Evolutionary conservation across 2,113 vertebrate species (phyloP).

Genomic region (Bothrops jararaca): DNA sequence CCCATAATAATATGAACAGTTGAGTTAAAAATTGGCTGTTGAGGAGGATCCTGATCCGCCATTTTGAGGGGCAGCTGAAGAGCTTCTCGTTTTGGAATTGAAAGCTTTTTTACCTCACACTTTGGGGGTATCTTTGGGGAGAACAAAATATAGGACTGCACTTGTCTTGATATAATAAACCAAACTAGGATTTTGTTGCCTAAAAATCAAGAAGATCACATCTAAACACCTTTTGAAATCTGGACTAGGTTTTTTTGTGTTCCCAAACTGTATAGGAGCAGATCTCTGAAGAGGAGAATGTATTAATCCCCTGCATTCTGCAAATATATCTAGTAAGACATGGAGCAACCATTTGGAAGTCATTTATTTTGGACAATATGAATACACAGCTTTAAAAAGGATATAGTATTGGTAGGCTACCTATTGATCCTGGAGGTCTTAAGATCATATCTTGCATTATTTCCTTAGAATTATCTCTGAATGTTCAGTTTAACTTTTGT

Average conservation of each 20-base stretch:
- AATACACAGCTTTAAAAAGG: not conserved
- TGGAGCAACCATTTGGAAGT: not conserved
- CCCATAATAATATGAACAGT: not conserved
- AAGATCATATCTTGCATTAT: not conserved
- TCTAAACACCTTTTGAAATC: not conserved
- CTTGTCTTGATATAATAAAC: not conserved
- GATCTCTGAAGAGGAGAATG: not conserved
- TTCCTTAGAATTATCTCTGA: not conserved
- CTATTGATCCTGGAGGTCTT: not conserved
- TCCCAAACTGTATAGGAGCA: not conserved
- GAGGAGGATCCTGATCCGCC: not conserved
- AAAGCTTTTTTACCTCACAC: not conserved
- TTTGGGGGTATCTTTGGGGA: not conserved
- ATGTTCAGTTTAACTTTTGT: not conserved
- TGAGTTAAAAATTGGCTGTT: not conserved
- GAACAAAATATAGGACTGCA: not conserved
- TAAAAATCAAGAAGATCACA: not conserved
- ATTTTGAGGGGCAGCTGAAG: not conserved
- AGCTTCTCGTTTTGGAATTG: not conserved
- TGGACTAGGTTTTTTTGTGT: not conserved
- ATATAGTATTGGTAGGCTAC: not conserved
- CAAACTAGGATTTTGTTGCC: not conserved
- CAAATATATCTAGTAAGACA: not conserved
- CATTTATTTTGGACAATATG: not conserved
- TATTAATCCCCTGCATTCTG: not conserved